Evolutionary conservation across 1,140 invertebrate species (phyloP), one percentile per base, ranked within the genome.

Genomic region (Drosophila auraria): DNA sequence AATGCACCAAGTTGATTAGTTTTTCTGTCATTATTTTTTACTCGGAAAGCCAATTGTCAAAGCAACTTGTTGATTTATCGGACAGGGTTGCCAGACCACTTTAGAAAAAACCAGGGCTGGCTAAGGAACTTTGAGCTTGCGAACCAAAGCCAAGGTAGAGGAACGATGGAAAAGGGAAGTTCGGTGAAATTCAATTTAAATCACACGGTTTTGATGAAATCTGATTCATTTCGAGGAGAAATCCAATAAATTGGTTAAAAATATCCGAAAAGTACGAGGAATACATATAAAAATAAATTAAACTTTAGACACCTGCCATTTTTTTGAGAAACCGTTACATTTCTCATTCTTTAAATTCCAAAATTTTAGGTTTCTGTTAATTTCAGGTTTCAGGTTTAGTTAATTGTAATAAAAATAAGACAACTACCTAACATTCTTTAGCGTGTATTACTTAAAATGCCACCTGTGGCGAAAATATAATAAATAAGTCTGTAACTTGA

Each of bases 1-100:
- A 38, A 6, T 57, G 54, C 54, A 40, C 14, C 3, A 14, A 3
- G 5, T 11, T 8, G 8, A 25, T 17, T 36, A 36, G 11, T 11
- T 36, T n/a, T 11, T 6, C 54, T 25, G 14, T 56, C 36, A 23
- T 14, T 14, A 57, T 54, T 54, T 2, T 40, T 0, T 11, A 11
- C 23, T 23, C 54, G 54, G 36, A 57, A 40, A 57, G 2, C 36
- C 2, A 57, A 57, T 40, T 57, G 54, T 57, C 54, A 57, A 40
- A n/a, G 20, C 54, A 25, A 57, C 54, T 40, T 40, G 54, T 57
- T 57, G 36, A 57, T 25, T n/a, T 11, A 9, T 23, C 1, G 17
- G 33, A 1, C 5, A 57, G 54, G 14, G 54, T 11, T 40, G 54
- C 8, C 54, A 25, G 2, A 0, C 8, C 14, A 11, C 53, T 38